Percentiles rank a stretch among this genome's conserved stretches.
These are phyloP conservation scores for Pentamera pediparva DNA, from an alignment of 53 echinoderm and acorn worm species.

Conservation along the genomic window DNA sequence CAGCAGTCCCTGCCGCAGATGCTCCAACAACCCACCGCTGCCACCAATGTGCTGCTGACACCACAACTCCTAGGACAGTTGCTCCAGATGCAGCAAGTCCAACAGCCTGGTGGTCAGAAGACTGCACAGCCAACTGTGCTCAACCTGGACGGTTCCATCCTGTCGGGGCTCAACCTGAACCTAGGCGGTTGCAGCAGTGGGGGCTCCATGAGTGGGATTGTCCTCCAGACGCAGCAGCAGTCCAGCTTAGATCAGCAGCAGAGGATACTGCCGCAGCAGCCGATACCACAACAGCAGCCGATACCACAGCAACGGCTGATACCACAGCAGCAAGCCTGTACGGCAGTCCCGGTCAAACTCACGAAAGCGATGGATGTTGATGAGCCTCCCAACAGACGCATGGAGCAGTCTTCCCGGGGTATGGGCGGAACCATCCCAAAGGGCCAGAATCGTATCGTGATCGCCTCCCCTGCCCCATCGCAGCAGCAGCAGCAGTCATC, in stretches of 20 bases:
- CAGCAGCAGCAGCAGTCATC: constrained; percentile 7
- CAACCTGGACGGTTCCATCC: constrained; percentile 34
- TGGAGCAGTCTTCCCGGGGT: neutral
- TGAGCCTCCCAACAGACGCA: neutral
- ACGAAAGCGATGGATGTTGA: constrained; percentile 10
- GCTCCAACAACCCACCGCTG: constrained; percentile 5
- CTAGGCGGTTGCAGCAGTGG: constrained; percentile 15
- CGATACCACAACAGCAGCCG: constrained; percentile 24
- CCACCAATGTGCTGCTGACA: constrained; percentile 1
- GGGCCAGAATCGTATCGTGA: constrained; percentile 4
- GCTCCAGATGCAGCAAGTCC: constrained; percentile 31
- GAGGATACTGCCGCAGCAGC: constrained; percentile 42
- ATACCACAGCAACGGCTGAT: neutral
- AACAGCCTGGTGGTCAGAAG: constrained; percentile 29
- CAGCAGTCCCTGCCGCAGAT: constrained; percentile 33
- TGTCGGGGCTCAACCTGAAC: constrained; percentile 20
- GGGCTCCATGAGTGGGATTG: too few relatives aligned
- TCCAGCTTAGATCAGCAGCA: neutral
- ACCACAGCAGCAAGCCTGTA: neutral
- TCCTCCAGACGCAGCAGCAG: neutral
- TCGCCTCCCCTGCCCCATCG: neutral
- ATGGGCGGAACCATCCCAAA: constrained; percentile 16
- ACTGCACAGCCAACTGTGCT: constrained; percentile 13
- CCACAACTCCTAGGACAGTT: constrained; percentile 21
- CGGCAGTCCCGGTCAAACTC: constrained; percentile 11